Evolutionary conservation across 2,113 vertebrate genomes (phyloP), one percentile per base, ranked within the genome.

Genomic region (Theristicus caerulescens): DNA sequence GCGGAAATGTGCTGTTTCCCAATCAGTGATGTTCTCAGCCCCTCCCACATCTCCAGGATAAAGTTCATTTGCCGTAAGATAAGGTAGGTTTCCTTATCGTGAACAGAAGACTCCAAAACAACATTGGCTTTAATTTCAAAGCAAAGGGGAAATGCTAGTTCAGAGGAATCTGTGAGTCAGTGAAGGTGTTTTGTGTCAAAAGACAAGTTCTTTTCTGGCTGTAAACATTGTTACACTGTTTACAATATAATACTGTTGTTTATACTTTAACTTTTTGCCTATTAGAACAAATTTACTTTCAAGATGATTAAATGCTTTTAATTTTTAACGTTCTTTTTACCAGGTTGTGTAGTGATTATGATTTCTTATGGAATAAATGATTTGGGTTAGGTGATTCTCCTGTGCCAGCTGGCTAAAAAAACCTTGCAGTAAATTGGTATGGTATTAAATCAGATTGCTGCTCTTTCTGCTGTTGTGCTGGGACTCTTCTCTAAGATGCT

Each of bases 381-480:
- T 46, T 58, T 36, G 74, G 83, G 72, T 83, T 87, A 93, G 90
- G 31, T 95, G 95, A 96, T 96, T 97, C 83, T 95, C 54, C 13
- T 67, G 74, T 95, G 96, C 97, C 90, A 95, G 91, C 85, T 93
- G 97, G 94, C 82, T 94, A 76, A 91, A 95, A 95, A 90, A 59
- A 19, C 31, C 76, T 67, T 79, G 85, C 64, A 66, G 93, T 82
- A 86, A 77, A 95, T 96, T 7, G 44, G 55, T 86, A 7, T 20
- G 72, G 77, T 85, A 47, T 85, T 95, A 89, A 94, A 77, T 62
- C 71, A 57, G 64, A 49, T 95, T 88, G 86, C 80, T 92, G 80
- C 73, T 73, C 55, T 92, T 91, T 82, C 93, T 96, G 85, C 88
- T 16, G 29, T 46, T 86, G 83, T 76, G 61, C 73, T 82, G 80